phyloP scores from a whole-genome alignment of 2,888 invertebrate species.

The Cosmia pyralina region DNA sequence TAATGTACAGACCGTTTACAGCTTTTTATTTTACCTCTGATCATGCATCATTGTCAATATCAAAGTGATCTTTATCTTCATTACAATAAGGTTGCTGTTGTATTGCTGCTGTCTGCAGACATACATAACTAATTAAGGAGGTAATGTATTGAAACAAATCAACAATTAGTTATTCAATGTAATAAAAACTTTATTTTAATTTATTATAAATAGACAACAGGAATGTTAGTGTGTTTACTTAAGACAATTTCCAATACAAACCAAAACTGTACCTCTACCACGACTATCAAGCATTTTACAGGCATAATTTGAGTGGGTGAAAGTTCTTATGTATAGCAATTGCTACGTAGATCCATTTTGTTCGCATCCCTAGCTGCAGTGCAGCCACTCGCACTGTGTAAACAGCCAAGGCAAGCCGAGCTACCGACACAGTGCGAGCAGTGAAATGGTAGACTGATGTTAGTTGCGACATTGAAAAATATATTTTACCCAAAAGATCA shows the following conservation, averaged over 20 bases:
- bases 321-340: neutral
- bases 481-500: too few relatives aligned
- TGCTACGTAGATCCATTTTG: too few relatives aligned
- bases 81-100: too few relatives aligned
- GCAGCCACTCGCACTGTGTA: too few relatives aligned
- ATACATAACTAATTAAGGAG: neutral
- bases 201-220: slow-evolving; percentile 60
- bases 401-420: too few relatives aligned
- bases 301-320: neutral
- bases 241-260: neutral
- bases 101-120: too few relatives aligned
- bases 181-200: slow-evolving; percentile 51
- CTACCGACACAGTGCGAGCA: too few relatives aligned
- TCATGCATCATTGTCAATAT: too few relatives aligned
- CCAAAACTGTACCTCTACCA: neutral
- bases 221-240: slow-evolving; percentile 51
- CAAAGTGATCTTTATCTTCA: too few relatives aligned
- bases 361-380: too few relatives aligned
- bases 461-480: neutral
- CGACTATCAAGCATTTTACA: neutral
- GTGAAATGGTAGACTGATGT: neutral
- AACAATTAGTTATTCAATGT: neutral
- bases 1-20: too few relatives aligned
- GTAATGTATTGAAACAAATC: slow-evolving; percentile 7
- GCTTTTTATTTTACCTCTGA: too few relatives aligned